Conservation (phyloP, 2,888 invertebrate genomes). For the Drosophila recens region DNA sequence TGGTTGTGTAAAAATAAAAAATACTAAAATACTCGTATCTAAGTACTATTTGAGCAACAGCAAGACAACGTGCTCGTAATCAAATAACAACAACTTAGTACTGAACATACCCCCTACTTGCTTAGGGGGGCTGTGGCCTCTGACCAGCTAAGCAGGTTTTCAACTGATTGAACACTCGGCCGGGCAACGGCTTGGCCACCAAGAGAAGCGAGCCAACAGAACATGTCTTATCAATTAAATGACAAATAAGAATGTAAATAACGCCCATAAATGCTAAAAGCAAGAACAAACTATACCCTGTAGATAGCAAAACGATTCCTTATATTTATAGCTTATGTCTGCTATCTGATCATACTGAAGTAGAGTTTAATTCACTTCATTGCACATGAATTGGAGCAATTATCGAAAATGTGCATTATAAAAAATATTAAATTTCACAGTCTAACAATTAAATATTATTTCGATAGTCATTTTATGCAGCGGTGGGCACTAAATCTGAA, state of each 20-base stretch:
- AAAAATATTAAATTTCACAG: background rate
- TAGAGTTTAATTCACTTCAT: background rate
- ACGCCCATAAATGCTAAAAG: slow-evolving; percentile 1
- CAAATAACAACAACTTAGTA: slow-evolving; percentile 11
- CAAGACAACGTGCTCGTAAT: slow-evolving; percentile 47
- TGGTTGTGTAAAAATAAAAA: slow-evolving; percentile 60
- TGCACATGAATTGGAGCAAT: background rate
- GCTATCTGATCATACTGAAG: background rate
- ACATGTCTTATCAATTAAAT: slow-evolving; percentile 40
- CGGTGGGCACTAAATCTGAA: too few relatives aligned
- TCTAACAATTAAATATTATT: background rate
- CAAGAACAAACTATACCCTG: slow-evolving; percentile 23
- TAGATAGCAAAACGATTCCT: background rate
- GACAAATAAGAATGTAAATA: slow-evolving; percentile 14
- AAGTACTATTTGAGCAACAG: slow-evolving; percentile 20
- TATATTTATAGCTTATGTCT: background rate
- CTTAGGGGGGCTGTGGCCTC: slow-evolving; percentile 7
- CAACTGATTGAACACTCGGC: slow-evolving; percentile 18
- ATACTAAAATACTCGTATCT: slow-evolving; percentile 10
- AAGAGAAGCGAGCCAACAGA: slow-evolving; percentile 5
- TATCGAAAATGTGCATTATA: background rate
- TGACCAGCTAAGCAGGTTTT: slow-evolving; percentile 33
- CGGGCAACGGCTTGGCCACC: slow-evolving; percentile 1
- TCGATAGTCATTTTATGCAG: background rate
- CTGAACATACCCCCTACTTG: background rate